Evolutionary conservation across 2,113 vertebrate species (phyloP), one percentile per base, ranked within the genome.

Genomic region (Trichechus manatus): DNA sequence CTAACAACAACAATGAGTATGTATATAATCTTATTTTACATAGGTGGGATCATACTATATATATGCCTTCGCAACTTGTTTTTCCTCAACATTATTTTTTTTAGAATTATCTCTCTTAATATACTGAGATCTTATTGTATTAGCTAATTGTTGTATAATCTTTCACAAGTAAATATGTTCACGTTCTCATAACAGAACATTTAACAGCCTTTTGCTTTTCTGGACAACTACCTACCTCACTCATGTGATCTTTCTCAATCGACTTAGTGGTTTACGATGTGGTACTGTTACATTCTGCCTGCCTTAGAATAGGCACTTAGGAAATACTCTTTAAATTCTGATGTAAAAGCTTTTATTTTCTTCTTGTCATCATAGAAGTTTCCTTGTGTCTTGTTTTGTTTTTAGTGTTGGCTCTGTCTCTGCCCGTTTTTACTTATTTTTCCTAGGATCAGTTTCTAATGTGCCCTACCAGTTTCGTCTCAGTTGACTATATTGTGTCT

Each of bases 181-280:
- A n/a, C 44, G 19, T 86, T 86, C 61, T 89, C 3, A 33, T 53
- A 74, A 10, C 1, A 87, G 9, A 44, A 17, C 20, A 59, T 80
- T 75, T 36, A 29, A 10, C 63, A 42, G 36, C 63, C 23, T 19
- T 89, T 87, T 70, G 22, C 25, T 66, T 70, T 74, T 44, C 64
- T 84, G 27, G 5, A 63, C 15, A 47, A 6, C 70, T 29, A n/a
- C 42, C 47, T 81, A 20, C 23, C 56, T 59, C 6, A 7, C 9
- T 44, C 6, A 25, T 47, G 9, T 92, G 56, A 25, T 63, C 2
- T 0, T 70, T 78, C 27, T 4, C 11, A 3, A 20, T 17, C 10
- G 44, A 11, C 3, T 1, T 22, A 9, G 0, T 7, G 33, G 5
- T 39, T 70, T 79, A 1, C 0, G 33, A 3, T 42, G 9, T 6